phyloP scores from a whole-genome alignment of 2,888 invertebrate species.

The Leuctra nigra region DNA sequence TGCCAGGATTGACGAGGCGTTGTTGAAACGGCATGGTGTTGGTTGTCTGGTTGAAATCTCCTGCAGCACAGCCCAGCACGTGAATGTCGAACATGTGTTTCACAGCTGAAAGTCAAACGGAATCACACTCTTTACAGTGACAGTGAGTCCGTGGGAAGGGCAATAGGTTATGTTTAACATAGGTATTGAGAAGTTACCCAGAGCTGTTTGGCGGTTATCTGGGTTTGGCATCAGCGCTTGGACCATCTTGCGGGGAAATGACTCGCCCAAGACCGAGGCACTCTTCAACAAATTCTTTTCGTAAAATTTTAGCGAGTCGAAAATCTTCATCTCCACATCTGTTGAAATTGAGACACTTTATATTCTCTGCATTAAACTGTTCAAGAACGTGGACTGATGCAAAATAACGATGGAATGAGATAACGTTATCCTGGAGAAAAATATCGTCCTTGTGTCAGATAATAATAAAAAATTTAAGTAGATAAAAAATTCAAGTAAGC shows the following conservation, averaged over 20 bases:
- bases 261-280: slow-evolving; percentile 55
- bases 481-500: no score
- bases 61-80: slow-evolving; percentile 54
- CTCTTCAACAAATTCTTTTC: slow-evolving; percentile 60
- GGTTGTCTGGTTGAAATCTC: slow-evolving; percentile 47
- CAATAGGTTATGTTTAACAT: slow-evolving; percentile 10
- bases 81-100: slow-evolving; percentile 52
- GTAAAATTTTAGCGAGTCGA: slow-evolving; percentile 55
- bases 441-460: no score
- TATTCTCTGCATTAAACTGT: no score
- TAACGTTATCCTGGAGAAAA: neutral
- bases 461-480: no score
- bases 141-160: no score
- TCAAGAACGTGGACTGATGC: neutral
- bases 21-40: slow-evolving; percentile 36
- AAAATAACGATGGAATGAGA: neutral
- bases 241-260: slow-evolving; percentile 54
- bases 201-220: slow-evolving; percentile 44
- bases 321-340: slow-evolving; percentile 56
- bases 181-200: slow-evolving; percentile 39
- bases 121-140: slow-evolving; percentile 6
- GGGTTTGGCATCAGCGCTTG: slow-evolving; percentile 47
- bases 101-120: slow-evolving; percentile 42
- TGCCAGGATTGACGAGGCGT: slow-evolving; percentile 35
- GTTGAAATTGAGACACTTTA: slow-evolving; percentile 31